These are phyloP conservation scores for Myripristis murdjan DNA, from an alignment of 2,797 vertebrate genomes.

Conservation along the genomic window DNA sequence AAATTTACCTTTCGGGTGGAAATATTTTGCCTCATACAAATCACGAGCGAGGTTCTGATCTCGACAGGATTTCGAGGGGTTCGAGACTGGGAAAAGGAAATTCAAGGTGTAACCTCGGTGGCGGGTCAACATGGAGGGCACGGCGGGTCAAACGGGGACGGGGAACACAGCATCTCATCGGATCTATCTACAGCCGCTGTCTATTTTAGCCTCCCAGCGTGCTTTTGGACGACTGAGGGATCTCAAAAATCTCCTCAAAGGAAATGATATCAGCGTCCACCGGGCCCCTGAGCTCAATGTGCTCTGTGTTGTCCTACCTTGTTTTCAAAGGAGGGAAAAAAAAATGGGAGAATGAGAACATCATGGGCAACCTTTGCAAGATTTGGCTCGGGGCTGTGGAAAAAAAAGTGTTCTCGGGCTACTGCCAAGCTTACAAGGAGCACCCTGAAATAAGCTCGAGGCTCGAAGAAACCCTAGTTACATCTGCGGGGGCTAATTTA, in stretches of 20 bases:
- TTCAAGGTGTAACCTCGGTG: background rate
- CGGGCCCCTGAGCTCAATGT: background rate
- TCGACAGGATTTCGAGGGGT: no score
- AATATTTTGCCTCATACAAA: conserved; percentile 7
- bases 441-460: conserved; percentile 48
- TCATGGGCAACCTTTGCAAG: conserved; percentile 37
- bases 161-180: background rate
- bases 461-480: conserved; percentile 29
- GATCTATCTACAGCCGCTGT: background rate
- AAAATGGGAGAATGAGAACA: conserved; percentile 27
- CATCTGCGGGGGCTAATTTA: conserved; percentile 53
- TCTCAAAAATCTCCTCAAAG: background rate
- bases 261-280: background rate
- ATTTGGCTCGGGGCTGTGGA: conserved; percentile 59
- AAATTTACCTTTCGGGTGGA: background rate
- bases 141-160: background rate
- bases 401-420: conserved; percentile 31
- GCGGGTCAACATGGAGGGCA: background rate
- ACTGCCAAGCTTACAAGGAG: conserved; percentile 19
- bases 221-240: no score
- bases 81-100: no score
- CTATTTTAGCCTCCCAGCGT: no score
- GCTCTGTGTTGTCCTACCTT: background rate
- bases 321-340: conserved; percentile 19
- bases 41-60: no score